phyloP scores from a whole-genome alignment of 2,888 invertebrate species.

The Cheilosia vulpina region DNA sequence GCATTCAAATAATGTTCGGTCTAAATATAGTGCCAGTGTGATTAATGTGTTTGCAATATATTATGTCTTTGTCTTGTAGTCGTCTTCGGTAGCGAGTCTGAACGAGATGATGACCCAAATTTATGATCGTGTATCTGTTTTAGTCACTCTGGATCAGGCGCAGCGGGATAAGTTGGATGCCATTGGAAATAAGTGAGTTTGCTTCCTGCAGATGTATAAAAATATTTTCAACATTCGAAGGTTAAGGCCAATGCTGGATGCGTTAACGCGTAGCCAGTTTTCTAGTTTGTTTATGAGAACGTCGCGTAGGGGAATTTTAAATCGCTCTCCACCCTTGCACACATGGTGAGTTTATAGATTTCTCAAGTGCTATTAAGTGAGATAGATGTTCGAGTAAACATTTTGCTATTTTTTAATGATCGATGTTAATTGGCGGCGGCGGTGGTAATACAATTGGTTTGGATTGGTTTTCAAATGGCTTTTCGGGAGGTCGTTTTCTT shows the following conservation, averaged over 20 bases:
- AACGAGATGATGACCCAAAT: constrained; percentile 80
- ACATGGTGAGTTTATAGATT: neutral
- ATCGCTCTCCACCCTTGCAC: neutral
- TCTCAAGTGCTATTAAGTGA: constrained; percentile 5
- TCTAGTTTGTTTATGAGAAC: constrained; percentile 3
- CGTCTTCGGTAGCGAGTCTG: constrained; percentile 34
- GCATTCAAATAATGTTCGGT: constrained; percentile 19
- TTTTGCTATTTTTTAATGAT: constrained; percentile 3
- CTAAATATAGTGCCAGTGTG: constrained; percentile 53
- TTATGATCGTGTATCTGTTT: constrained; percentile 81
- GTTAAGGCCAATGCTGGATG: constrained; percentile 46
- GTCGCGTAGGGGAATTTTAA: neutral
- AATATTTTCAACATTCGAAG: constrained; percentile 4
- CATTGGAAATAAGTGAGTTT: constrained; percentile 83
- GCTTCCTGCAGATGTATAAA: neutral
- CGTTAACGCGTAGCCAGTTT: constrained; percentile 16
- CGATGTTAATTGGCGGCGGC: neutral
- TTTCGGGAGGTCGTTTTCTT: neutral
- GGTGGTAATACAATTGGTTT: neutral
- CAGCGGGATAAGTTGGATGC: constrained; percentile 81
- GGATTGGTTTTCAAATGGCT: neutral
- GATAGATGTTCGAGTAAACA: constrained; percentile 11
- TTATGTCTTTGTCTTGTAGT: constrained; percentile 44
- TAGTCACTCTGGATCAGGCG: constrained; percentile 82
- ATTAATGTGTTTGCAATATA: constrained; percentile 39